phyloP scores from a whole-genome alignment of 2,888 invertebrate species.

The Idaea aversata region DNA sequence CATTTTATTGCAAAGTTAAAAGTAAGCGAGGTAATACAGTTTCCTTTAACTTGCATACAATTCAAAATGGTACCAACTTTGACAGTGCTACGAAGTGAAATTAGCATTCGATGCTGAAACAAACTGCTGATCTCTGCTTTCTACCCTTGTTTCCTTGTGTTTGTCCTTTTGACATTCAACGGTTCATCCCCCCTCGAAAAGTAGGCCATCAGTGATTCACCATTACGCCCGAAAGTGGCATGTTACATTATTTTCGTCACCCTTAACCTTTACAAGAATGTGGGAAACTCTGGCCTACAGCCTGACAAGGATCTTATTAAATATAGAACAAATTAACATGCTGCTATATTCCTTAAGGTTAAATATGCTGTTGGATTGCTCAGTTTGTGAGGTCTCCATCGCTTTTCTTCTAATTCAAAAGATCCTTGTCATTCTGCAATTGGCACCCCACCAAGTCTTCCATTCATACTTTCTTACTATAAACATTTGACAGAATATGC shows the following conservation, averaged over 20 bases:
- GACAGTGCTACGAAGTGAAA: too few species aligned
- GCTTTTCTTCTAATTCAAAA: background rate
- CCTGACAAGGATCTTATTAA: background rate
- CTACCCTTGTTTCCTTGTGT: too few species aligned
- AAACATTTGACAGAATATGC: constrained; percentile 17
- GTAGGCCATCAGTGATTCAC: constrained; percentile 31
- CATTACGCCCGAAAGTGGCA: constrained; percentile 42
- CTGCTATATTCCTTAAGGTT: too few species aligned
- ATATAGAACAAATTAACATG: background rate
- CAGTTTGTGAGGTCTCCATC: background rate
- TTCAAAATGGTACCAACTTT: too few species aligned
- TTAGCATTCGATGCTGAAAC: too few species aligned
- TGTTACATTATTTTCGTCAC: constrained; percentile 61
- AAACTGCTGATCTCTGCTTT: too few species aligned
- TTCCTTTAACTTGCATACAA: too few species aligned
- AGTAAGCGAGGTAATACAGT: too few species aligned
- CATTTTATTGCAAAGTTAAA: too few species aligned
- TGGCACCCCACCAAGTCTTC: constrained; percentile 25
- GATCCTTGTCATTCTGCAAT: constrained; percentile 18
- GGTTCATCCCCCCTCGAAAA: constrained; percentile 19
- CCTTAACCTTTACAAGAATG: constrained; percentile 61
- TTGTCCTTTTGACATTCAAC: background rate
- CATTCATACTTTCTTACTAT: constrained; percentile 30
- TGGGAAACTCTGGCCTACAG: constrained; percentile 15
- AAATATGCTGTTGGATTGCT: too few species aligned